Base-by-base conservation (phyloP, 2,888 invertebrate species). In the Dasysyrphus albostriatus region DNA sequence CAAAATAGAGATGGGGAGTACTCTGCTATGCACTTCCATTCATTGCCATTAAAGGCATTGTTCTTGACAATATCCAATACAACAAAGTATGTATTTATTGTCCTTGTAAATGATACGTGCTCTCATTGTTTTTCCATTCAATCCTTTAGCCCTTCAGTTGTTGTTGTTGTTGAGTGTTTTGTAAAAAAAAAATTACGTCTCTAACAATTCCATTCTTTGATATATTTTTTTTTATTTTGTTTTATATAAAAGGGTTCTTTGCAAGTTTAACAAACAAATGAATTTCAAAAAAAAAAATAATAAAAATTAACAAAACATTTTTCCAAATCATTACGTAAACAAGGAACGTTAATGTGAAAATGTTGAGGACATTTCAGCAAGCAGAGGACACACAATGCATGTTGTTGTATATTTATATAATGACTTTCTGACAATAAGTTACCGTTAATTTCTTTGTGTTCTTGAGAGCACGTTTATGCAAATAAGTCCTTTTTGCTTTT, bases 51-150 rank as follows among this genome's bases (percentile, higher is more conserved):
- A 63, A 44, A 65, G 58, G 74, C 80, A 80, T 75, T 83, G 80
- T 84, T 29, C 77, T 49, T 32, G 58, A 16, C 59, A 51, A 61
- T 51, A 61, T 51, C 54, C 67, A 59, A 56, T 51, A 85, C 70
- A 82, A 82, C 67, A 77, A 63, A 70, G 77, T 79, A 47, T 67
- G 14, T 42, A 39, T 54, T 61, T 67, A 75, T 83, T 83, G 87
- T 87, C 83, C 78, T 87, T 87, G 87, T 87, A 83, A 87, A 83
- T 87, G 87, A 87, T 87, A 87, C 87, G 87, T 87, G 87, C 83
- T 83, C 79, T 72, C 83, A 87, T 87, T 87, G 87, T 87, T 83
- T 56, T 67, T 54, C 59, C 67, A 79, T 87, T 87, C 78, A 83
- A 67, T 75, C 49, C 65, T 29, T 47, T 29, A 74, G 65, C 61